These are phyloP conservation scores for Cheirogaleus major DNA, from an alignment of 2,797 vertebrate species.

Conservation along the genomic window DNA sequence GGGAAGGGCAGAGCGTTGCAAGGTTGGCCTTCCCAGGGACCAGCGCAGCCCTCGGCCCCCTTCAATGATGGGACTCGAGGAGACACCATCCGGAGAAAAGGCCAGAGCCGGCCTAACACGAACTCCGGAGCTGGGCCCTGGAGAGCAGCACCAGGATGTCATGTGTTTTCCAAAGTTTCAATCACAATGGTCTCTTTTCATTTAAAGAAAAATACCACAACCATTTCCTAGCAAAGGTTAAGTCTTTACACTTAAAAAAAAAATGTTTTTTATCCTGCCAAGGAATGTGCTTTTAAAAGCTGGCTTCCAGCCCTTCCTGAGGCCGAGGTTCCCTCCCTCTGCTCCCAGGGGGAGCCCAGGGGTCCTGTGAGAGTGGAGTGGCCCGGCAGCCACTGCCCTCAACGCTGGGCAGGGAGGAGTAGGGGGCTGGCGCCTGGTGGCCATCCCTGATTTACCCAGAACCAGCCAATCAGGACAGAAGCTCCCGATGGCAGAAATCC, in stretches of 20 bases:
- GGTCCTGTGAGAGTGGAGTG: not conserved
- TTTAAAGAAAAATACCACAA: slow-evolving; percentile 69
- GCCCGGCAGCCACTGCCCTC: not conserved
- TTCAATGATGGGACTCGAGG: not conserved
- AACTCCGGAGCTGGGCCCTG: slow-evolving; percentile 43
- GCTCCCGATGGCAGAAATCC: not conserved
- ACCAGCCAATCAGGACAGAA: not conserved
- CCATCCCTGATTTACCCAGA: not conserved
- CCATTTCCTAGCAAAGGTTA: slow-evolving; percentile 76
- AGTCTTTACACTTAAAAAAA: slow-evolving; percentile 56
- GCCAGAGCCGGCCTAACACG: not conserved
- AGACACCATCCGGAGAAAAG: slow-evolving; percentile 11
- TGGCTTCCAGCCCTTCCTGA: slow-evolving; percentile 66
- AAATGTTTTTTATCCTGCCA: slow-evolving; percentile 67
- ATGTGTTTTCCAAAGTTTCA: slow-evolving; percentile 72
- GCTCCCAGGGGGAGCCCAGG: not conserved
- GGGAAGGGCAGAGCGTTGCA: not conserved
- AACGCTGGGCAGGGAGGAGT: not conserved
- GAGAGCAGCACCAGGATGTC: slow-evolving; percentile 57
- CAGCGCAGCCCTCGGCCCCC: not conserved
- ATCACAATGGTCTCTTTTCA: slow-evolving; percentile 74
- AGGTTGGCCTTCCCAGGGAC: not conserved
- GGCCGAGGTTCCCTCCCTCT: not conserved
- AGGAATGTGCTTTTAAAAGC: slow-evolving; percentile 55
- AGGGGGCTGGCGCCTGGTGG: not conserved